A percentile compares a stretch with the other conserved stretches of the same genome.
Conservation (phyloP, 1,140 invertebrate species). For the Aphelinus atriplicis region DNA sequence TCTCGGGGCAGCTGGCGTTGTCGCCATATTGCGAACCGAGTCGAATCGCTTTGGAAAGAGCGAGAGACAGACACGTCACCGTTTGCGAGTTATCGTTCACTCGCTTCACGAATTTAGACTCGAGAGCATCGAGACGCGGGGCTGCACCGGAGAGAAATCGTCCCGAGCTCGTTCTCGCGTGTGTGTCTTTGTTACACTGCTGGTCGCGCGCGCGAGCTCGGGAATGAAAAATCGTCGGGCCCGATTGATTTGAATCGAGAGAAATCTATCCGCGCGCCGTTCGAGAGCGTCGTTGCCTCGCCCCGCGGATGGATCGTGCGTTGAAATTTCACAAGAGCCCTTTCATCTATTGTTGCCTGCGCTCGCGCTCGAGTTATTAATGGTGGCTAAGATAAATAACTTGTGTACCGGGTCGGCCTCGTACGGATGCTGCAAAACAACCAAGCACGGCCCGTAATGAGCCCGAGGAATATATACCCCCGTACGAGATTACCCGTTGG, state of each 20-base stretch:
- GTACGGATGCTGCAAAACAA: conserved; percentile 31
- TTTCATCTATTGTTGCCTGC: neutral
- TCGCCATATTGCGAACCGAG: too few species aligned
- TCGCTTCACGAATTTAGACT: too few species aligned
- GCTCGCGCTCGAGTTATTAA: conserved; percentile 7
- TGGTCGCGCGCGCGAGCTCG: too few species aligned
- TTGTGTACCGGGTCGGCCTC: neutral
- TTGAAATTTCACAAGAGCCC: conserved; percentile 21
- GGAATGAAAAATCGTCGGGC: conserved; percentile 23
- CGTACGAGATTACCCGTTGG: neutral
- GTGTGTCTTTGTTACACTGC: too few species aligned
- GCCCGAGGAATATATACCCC: too few species aligned
- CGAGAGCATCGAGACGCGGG: too few species aligned
- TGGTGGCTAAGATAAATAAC: conserved; percentile 24
- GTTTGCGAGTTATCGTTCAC: too few species aligned
- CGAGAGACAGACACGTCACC: too few species aligned
- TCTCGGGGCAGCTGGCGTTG: too few species aligned
- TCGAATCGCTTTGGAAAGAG: too few species aligned
- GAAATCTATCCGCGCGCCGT: conserved; percentile 6
- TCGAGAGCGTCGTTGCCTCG: neutral
- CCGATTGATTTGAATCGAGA: conserved; percentile 25
- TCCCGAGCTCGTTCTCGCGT: too few species aligned
- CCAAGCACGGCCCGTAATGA: neutral
- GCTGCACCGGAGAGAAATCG: too few species aligned
- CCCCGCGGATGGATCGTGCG: conserved; percentile 7